Base-by-base conservation (phyloP, 1,140 invertebrate species). In the Atta colombica region DNA sequence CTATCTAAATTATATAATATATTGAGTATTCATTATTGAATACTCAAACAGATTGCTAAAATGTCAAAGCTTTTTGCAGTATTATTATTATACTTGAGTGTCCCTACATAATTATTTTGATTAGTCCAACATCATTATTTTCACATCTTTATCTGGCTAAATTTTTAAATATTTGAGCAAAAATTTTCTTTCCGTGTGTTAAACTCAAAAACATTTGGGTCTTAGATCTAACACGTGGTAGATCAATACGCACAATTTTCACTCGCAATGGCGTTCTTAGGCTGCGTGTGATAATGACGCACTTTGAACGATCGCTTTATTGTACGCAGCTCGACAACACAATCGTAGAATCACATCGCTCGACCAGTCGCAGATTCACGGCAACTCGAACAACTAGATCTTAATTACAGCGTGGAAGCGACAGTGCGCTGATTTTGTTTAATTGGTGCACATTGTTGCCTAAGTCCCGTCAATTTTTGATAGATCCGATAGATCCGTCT, bases 341-440 rank as follows among this genome's bases (percentile, higher is more conserved):
- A 28, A 55, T 21, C 31, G 63, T 45, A 69, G 35, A 69, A 55
- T 68, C 28, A n/a, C 7, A 58, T 21, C 55, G n/a, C 55, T 58
- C 55, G 55, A 58, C n/a, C 55, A 8, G n/a, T 58, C 55, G 55
- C 53, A 55, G 68, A 84, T 74, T 51, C 25, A 49, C 71, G 55
- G 39, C 55, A 84, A 63, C 12, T 61, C 10, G 80, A 63, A 35
- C 58, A 74, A 82, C 69, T 74, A 60, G 58, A 12, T 31, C 18
- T 72, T 61, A 84, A 72, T 10, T 63, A 45, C 39, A 75, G 80
- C 80, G n/a, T 75, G 21, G n/a, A 75, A 49, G 55, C 80, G 55
- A 84, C 58, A 10, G 39, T 49, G 80, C 55, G 45, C 55, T 75
- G 78, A 25, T 12, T 61, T 55, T n/a, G 16, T 61, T 74, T 55